phyloP scores from a whole-genome alignment of 2,797 vertebrate genomes.

The Champsocephalus esox region DNA sequence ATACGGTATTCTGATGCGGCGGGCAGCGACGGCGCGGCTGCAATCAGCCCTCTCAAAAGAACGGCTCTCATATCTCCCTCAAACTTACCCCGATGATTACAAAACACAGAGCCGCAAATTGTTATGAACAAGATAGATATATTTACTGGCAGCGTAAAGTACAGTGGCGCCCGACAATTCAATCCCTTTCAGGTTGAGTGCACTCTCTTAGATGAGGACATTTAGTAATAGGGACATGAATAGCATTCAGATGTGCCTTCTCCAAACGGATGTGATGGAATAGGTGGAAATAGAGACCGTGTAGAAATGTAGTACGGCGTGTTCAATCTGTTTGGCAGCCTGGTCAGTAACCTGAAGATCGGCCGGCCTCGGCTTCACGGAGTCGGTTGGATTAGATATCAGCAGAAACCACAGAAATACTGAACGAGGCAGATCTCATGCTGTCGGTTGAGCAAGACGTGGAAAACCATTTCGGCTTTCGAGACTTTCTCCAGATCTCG shows the following conservation, averaged over 20 bases:
- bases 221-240: constrained; percentile 87
- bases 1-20: constrained; percentile 84
- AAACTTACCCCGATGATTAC: constrained; percentile 77
- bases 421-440: not conserved
- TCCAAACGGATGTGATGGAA: constrained; percentile 69
- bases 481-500: constrained; percentile 42
- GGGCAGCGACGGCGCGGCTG: constrained; percentile 77
- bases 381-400: constrained; percentile 35
- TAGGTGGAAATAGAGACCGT: constrained; percentile 49
- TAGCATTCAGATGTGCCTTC: constrained; percentile 84
- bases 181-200: constrained; percentile 74
- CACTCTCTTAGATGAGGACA: constrained; percentile 81
- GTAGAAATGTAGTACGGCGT: constrained; percentile 42
- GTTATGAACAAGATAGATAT: constrained; percentile 78
- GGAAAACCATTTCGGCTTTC: constrained; percentile 30
- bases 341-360: constrained; percentile 54
- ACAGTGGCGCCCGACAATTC: constrained; percentile 69
- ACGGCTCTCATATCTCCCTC: constrained; percentile 72
- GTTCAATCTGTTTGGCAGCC: constrained; percentile 55
- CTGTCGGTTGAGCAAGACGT: constrained; percentile 24
- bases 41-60: constrained; percentile 79
- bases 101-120: constrained; percentile 76
- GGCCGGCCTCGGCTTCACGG: constrained; percentile 13
- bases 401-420: constrained; percentile 22
- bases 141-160: constrained; percentile 75